A percentile compares a stretch with the other conserved stretches of the same genome.
Conservation (phyloP, 2,113 vertebrate genomes). For the Ceyx melanurus region DNA sequence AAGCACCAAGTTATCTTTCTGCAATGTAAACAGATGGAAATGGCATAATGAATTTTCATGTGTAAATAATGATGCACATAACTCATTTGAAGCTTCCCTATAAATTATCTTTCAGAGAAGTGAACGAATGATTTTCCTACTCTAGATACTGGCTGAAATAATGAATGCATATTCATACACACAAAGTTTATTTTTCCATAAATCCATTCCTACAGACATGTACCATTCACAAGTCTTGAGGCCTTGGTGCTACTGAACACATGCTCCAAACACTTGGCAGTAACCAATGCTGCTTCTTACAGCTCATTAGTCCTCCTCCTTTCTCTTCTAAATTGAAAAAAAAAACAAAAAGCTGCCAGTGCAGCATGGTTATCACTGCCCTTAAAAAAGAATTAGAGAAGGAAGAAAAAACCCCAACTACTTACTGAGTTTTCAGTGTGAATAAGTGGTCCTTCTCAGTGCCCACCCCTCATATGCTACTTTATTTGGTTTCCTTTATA, state of each 20-base stretch:
- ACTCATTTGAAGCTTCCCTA: not conserved
- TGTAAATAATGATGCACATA: not conserved
- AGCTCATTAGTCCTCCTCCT: not conserved
- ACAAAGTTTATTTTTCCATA: not conserved
- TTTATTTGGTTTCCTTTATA: not conserved
- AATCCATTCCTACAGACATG: not conserved
- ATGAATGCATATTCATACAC: not conserved
- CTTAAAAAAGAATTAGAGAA: not conserved
- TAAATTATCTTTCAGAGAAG: not conserved
- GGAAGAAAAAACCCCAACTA: not conserved
- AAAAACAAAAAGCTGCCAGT: not conserved
- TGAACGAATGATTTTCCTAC: not conserved
- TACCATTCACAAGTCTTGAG: not conserved
- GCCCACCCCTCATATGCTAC: not conserved
- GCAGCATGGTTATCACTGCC: not conserved
- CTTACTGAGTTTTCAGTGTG: not conserved
- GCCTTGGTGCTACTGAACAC: not conserved
- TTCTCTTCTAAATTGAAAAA: not conserved
- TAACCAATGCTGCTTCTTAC: not conserved
- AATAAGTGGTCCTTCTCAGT: not conserved
- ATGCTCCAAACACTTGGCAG: not conserved
- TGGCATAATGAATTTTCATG: conserved; percentile 4
- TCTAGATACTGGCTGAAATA: not conserved
- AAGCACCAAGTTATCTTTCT: not conserved
- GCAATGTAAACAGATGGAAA: conserved; percentile 1